A percentile compares a stretch with the other conserved stretches of the same genome.
phyloP scores from a whole-genome alignment of 2,888 invertebrate genomes.

The Sepioteuthis lessoniana region DNA sequence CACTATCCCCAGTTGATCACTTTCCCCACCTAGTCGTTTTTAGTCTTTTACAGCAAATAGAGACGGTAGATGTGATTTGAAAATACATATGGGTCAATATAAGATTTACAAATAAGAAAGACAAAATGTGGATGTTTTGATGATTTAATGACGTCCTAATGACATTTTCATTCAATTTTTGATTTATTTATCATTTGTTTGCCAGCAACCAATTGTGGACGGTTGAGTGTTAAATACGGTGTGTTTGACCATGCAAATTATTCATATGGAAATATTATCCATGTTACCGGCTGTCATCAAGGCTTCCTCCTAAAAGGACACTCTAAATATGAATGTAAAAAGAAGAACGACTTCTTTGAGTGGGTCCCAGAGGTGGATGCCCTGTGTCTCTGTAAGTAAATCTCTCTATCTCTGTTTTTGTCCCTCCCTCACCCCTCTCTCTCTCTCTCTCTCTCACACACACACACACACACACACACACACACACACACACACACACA shows the following conservation, averaged over 20 bases:
- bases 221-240: not conserved
- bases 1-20: too few species aligned
- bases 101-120: too few species aligned
- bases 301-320: not conserved
- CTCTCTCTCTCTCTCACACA: not conserved
- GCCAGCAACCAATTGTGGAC: not conserved
- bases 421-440: too few species aligned
- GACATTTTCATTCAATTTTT: too few species aligned
- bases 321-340: not conserved
- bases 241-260: not conserved
- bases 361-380: slow-evolving; percentile 2
- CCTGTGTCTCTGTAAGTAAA: not conserved
- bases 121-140: too few species aligned
- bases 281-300: not conserved
- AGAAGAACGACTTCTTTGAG: not conserved
- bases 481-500: not conserved
- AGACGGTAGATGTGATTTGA: too few species aligned
- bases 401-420: too few species aligned
- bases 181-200: too few species aligned
- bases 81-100: too few species aligned
- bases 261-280: not conserved
- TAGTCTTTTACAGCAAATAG: too few species aligned
- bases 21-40: too few species aligned
- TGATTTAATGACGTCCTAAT: too few species aligned
- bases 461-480: not conserved